A percentile compares a stretch with the other conserved stretches of the same genome.
Evolutionary conservation across 2,113 vertebrate species (phyloP).

Genomic region (Podiceps cristatus): DNA sequence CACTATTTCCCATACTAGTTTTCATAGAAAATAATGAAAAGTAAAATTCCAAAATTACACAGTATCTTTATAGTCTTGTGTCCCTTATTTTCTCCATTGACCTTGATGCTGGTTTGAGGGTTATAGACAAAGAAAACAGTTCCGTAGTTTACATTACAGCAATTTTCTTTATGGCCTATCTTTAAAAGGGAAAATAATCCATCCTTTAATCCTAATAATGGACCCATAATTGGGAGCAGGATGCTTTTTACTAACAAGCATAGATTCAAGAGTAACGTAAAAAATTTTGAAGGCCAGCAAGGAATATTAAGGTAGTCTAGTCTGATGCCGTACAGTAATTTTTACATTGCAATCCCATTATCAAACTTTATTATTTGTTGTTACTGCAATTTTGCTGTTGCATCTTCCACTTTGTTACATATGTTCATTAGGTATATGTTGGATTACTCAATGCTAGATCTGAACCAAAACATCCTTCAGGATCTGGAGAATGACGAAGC

Average conservation of each 20-base stretch:
- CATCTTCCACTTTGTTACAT: background rate
- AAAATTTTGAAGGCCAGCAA: background rate
- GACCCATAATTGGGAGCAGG: background rate
- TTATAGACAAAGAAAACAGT: background rate
- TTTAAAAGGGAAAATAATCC: background rate
- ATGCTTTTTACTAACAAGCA: background rate
- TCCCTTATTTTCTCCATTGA: background rate
- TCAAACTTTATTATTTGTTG: background rate
- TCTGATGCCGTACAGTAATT: background rate
- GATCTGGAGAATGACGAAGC: background rate
- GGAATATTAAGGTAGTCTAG: background rate
- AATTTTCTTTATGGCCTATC: background rate
- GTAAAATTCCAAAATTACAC: background rate
- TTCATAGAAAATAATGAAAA: background rate
- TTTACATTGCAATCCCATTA: background rate
- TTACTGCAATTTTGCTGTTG: background rate
- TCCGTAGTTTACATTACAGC: background rate
- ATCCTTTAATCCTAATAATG: background rate
- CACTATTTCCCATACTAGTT: background rate
- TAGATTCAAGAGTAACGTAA: background rate
- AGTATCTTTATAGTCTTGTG: background rate
- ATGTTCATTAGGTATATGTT: background rate
- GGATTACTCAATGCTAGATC: background rate
- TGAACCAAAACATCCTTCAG: background rate
- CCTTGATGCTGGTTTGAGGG: background rate